Evolutionary conservation across 2,113 vertebrate species (phyloP).

Genomic region (Peromyscus californicus): DNA sequence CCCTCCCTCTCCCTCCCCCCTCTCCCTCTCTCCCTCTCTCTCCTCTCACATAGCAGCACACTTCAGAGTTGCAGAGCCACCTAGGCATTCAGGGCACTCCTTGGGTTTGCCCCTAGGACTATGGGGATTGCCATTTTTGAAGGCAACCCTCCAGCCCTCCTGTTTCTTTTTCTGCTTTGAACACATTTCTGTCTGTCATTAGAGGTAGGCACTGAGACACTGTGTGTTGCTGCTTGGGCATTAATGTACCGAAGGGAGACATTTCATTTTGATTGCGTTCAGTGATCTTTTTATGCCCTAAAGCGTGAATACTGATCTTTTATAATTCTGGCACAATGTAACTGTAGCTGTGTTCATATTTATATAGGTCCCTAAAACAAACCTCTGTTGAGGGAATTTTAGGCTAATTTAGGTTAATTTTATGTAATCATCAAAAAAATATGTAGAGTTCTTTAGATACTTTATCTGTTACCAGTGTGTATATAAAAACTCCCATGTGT

Average conservation of each 20-base stretch:
- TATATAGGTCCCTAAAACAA: slow-evolving; percentile 1
- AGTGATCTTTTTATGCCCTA: not conserved
- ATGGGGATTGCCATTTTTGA: not conserved
- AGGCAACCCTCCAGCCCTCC: not conserved
- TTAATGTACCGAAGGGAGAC: not conserved
- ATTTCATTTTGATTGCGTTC: slow-evolving; percentile 22
- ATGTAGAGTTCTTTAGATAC: not conserved
- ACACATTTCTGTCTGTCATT: not conserved
- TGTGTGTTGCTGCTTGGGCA: not conserved
- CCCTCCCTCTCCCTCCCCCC: too few relatives aligned
- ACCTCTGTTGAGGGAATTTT: not conserved
- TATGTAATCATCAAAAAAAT: slow-evolving; percentile 16
- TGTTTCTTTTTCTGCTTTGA: not conserved
- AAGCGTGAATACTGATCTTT: slow-evolving; percentile 5
- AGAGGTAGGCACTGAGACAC: not conserved
- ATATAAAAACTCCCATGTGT: not conserved
- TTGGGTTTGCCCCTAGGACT: not conserved
- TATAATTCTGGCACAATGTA: slow-evolving; percentile 18
- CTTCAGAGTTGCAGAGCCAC: not conserved
- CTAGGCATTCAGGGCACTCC: not conserved
- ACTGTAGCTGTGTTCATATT: slow-evolving; percentile 35
- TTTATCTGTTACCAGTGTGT: not conserved
- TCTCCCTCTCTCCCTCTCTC: not conserved
- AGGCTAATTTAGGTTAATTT: slow-evolving; percentile 33
- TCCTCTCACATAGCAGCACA: not conserved